phyloP scores from a whole-genome alignment of 2,888 invertebrate species.

The Drosophila longiperda region DNA sequence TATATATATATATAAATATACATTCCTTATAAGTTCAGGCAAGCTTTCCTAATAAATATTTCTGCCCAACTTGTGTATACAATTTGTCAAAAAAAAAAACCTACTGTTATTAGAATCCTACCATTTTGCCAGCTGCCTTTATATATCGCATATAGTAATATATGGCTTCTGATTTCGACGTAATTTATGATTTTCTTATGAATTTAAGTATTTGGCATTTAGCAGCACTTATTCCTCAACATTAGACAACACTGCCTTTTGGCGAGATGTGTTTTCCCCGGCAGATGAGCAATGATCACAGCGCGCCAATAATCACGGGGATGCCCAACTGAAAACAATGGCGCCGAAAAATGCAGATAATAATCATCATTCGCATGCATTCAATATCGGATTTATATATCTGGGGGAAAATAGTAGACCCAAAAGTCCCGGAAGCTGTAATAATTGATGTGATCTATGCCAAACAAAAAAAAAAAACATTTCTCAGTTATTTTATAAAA shows the following conservation, averaged over 20 bases:
- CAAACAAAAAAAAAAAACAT: conserved; percentile 17
- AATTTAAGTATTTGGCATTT: not conserved
- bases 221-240: not conserved
- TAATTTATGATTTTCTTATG: not conserved
- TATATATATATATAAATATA: too few species aligned
- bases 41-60: not conserved
- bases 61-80: not conserved
- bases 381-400: conserved; percentile 3
- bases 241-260: not conserved
- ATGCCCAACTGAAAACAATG: conserved; percentile 23
- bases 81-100: too few species aligned
- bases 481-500: conserved; percentile 56
- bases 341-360: not conserved
- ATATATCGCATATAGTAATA: not conserved
- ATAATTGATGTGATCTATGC: not conserved
- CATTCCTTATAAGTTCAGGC: too few species aligned
- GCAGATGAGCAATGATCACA: not conserved
- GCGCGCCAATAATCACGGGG: conserved; percentile 20
- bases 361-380: not conserved
- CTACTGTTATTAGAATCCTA: not conserved
- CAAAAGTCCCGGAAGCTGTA: not conserved
- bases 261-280: conserved; percentile 1
- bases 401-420: not conserved
- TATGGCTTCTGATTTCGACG: not conserved
- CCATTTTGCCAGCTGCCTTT: not conserved